Percentiles rank a stretch among this genome's conserved stretches.
These are phyloP conservation scores for Diaprepes abbreviatus DNA, from an alignment of 2,888 invertebrate species.

Conservation along the genomic window DNA sequence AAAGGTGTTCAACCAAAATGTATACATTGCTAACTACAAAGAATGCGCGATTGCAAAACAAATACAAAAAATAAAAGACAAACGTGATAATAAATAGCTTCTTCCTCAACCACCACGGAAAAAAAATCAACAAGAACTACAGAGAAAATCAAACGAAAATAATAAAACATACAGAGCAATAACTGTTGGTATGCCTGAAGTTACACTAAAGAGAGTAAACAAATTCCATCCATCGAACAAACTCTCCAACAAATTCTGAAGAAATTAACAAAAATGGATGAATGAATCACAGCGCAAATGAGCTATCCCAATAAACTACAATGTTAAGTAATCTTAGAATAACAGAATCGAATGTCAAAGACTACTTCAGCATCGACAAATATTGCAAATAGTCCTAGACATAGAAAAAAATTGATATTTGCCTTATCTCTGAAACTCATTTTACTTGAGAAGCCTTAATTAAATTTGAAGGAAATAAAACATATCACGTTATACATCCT, in stretches of 20 bases:
- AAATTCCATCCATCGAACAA: too few relatives aligned
- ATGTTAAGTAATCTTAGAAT: too few relatives aligned
- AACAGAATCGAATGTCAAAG: not conserved
- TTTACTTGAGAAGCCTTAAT: not conserved
- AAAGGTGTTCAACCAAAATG: too few relatives aligned
- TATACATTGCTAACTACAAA: not conserved
- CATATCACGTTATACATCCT: not conserved
- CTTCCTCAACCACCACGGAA: too few relatives aligned
- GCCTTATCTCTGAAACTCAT: not conserved
- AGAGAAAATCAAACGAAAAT: too few relatives aligned
- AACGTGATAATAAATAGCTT: not conserved
- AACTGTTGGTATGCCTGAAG: too few relatives aligned
- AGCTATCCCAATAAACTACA: too few relatives aligned
- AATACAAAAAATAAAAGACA: not conserved
- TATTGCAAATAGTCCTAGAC: slow-evolving; percentile 13
- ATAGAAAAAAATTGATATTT: slow-evolving; percentile 18
- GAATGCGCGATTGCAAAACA: not conserved
- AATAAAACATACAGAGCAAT: too few relatives aligned
- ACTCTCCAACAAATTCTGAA: too few relatives aligned
- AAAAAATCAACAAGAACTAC: not conserved
- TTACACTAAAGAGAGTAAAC: not conserved
- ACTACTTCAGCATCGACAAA: not conserved
- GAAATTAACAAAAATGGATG: too few relatives aligned
- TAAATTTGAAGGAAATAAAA: too few relatives aligned
- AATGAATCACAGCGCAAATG: too few relatives aligned